Base-by-base conservation (phyloP, 2,797 vertebrate species). In the Onychomys torridus region DNA sequence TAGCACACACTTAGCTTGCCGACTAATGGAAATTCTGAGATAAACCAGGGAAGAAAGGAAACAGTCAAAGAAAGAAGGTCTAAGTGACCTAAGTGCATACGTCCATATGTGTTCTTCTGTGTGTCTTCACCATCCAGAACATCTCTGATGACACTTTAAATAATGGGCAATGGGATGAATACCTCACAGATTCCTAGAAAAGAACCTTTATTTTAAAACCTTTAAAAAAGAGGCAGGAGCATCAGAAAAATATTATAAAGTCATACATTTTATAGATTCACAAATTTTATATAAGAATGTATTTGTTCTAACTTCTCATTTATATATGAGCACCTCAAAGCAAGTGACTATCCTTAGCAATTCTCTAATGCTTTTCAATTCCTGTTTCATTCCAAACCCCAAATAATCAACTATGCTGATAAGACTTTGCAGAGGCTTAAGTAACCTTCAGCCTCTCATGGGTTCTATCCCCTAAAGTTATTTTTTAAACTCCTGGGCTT, bases 71-170 rank as follows among this genome's bases (percentile, higher is more conserved):
- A 85, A 84, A 69, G 49, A 52, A 95, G 61, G 32, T 55, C 29
- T 19, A 82, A 63, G 79, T 77, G 76, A 92, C 93, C 73, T 84
- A 90, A 94, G 86, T 69, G 71, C 77, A 49, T 4, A 37, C 46
- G 25, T 92, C 67, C 52, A n/a, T 21, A 81, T 73, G 37, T 75
- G 46, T 82, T 96, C 86, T 95, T 96, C 81, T 95, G 29, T 86
- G 57, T 78, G 55, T 89, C 49, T 59, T 77, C 67, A 77, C 81
- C n/a, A 91, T 37, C 81, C 73, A 95, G 61, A 91, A 77, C 77
- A 67, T 52, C 67, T 88, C 73, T 61, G 34, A 81, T 25, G 57
- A 76, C 61, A 46, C 52, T 90, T 12, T 59, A 61, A 81, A 93
- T 71, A 90, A 96, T 90, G 59, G 59, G 76, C 79, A 93, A 89